Conservation (phyloP, 2,113 vertebrate species). For the Neopipo cinnamomea region DNA sequence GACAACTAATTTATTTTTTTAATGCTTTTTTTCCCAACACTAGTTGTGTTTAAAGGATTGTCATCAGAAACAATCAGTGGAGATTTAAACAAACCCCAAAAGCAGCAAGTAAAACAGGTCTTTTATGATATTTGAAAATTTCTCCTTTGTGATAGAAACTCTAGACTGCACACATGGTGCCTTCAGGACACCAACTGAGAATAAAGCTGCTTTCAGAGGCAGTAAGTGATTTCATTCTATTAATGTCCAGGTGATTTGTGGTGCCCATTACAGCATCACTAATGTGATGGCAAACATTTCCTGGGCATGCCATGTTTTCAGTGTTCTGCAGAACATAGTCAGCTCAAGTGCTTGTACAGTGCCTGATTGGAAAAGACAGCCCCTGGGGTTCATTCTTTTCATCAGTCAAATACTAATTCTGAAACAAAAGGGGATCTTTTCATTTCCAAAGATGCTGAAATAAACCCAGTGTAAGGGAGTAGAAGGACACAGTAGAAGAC, state of each 20-base stretch:
- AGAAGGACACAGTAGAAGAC: constrained; percentile 20
- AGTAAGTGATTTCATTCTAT: constrained; percentile 74
- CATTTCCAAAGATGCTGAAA: constrained; percentile 53
- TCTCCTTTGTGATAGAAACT: constrained; percentile 45
- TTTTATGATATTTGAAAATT: constrained; percentile 51
- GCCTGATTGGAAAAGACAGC: constrained; percentile 61
- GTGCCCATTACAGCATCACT: constrained; percentile 75
- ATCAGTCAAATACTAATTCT: constrained; percentile 39
- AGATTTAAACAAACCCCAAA: constrained; percentile 10
- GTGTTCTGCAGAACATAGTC: constrained; percentile 54
- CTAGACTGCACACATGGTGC: constrained; percentile 52
- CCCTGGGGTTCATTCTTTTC: constrained; percentile 65
- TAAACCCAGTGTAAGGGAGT: background rate
- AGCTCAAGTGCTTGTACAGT: constrained; percentile 47
- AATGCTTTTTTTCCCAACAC: background rate
- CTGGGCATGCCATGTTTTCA: constrained; percentile 64
- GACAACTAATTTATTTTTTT: constrained; percentile 12
- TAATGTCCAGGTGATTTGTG: constrained; percentile 76
- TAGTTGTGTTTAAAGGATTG: constrained; percentile 8
- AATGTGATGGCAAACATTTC: constrained; percentile 74
- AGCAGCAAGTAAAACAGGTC: background rate
- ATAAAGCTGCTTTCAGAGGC: constrained; percentile 73
- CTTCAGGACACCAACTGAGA: constrained; percentile 72
- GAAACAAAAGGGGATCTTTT: constrained; percentile 35
- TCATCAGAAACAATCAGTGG: constrained; percentile 41